Evolutionary conservation across 2,797 vertebrate genomes (phyloP), one percentile per base, ranked within the genome.

Genomic region (Acanthurus lineatus): DNA sequence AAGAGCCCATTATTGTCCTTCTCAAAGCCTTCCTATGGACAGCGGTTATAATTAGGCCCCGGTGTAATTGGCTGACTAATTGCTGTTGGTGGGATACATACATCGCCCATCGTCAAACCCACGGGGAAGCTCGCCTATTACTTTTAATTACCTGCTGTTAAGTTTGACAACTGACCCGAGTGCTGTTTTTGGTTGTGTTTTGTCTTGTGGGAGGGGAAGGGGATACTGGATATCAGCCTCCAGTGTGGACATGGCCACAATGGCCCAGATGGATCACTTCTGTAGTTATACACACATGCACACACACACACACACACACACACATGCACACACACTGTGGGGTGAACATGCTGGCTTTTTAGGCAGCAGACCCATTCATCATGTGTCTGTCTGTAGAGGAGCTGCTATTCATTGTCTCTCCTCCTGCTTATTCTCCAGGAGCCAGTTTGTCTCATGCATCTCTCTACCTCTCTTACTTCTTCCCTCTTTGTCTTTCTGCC

Each of bases 141-240:
- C 83, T 90, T 91, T 91, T 91, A 94, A 94, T 93, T 86, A 93
- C 90, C 85, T 82, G 86, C 88, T 87, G 89, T 89, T 90, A 82
- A 91, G 87, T 89, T 90, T 85, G 81, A 93, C 86, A 84, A 49
- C 82, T 82, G 77, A 85, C 77, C 70, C 1, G 3, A 70, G 52
- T 32, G 54, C 52, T 75, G 62, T 70, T 83, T 85, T 66, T 65
- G 52, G 73, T 48, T 72, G 32, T 67, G 63, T 72, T 80, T 66
- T 8, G n/a, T 60, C 60, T 76, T 69, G 47, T 44, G 51, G 47
- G 65, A 76, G 59, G 38, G 62, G 22, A 66, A 56, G 42, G 40
- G 45, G 53, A 72, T 35, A 40, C 61, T 66, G 72, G 69, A 72
- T 82, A 76, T 81, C 56, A 79, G 67, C 66, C 79, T 85, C n/a